These are phyloP conservation scores for Latheticus oryzae DNA, from an alignment of 2,888 invertebrate species.

Conservation along the genomic window DNA sequence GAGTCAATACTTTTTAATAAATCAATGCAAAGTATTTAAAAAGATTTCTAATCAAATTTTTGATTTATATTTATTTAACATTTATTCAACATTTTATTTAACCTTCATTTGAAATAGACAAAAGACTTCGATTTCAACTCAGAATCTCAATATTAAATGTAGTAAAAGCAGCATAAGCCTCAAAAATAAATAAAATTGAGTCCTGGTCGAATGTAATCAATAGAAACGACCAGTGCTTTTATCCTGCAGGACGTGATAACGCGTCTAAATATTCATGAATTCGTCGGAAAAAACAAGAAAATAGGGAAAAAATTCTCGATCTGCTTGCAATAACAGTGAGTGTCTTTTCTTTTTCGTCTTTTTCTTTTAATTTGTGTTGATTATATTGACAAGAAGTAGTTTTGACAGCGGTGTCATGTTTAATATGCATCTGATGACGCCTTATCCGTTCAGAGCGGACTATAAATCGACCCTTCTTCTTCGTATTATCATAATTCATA, in stretches of 20 bases:
- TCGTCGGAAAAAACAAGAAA: conserved; percentile 6
- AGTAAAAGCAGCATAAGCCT: too few relatives aligned
- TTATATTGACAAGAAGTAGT: conserved; percentile 1
- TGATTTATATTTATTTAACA: too few relatives aligned
- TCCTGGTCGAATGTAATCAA: not conserved
- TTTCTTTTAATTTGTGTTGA: conserved; percentile 14
- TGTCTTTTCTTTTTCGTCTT: not conserved
- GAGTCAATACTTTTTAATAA: too few relatives aligned
- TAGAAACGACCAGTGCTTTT: not conserved
- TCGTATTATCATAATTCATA: conserved; percentile 26
- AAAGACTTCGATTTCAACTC: too few relatives aligned
- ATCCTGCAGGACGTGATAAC: conserved; percentile 10
- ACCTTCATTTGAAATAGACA: too few relatives aligned
- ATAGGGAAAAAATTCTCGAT: conserved; percentile 10
- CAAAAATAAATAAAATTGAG: not conserved
- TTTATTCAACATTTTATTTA: too few relatives aligned
- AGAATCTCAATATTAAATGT: too few relatives aligned
- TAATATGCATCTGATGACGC: conserved; percentile 1
- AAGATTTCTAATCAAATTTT: too few relatives aligned
- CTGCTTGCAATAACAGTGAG: conserved; percentile 12
- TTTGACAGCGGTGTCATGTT: not conserved
- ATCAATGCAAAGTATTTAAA: too few relatives aligned
- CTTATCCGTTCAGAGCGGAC: conserved; percentile 4
- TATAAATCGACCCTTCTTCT: conserved; percentile 18
- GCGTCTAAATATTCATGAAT: conserved; percentile 25